Evolutionary conservation across 2,113 vertebrate genomes (phyloP), one percentile per base, ranked within the genome.

Genomic region (Megatriorchis doriae): DNA sequence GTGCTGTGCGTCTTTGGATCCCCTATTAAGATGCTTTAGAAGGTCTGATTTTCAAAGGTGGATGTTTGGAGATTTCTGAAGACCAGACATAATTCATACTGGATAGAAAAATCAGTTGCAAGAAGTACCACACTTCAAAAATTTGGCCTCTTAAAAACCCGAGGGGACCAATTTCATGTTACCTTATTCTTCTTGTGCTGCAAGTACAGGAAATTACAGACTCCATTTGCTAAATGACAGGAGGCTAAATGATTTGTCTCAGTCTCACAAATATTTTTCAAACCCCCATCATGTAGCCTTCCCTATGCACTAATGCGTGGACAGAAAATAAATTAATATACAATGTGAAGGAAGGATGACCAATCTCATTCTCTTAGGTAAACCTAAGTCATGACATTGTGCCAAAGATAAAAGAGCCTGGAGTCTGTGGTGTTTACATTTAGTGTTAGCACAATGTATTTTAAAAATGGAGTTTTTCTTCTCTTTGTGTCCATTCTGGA

Each of bases 161-260:
- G 87, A 65, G 66, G 88, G 93, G 80, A 92, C 65, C 59, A 75
- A 77, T 93, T 94, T 79, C 1, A 0, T 56, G 74, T 85, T 96
- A 68, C 83, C 92, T 86, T 94, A 59, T 71, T 95, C 88, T 84
- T 53, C 83, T 74, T 43, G 68, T 42, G 91, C 79, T 79, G 67
- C 88, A 53, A 79, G 91, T 11, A 50, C 81, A 96, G 93, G 95
- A 95, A 95, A 95, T 96, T 83, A 52, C 88, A 80, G 92, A n/a
- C 34, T 93, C 83, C 93, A 75, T 96, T 94, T 91, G 77, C 88
- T 53, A 34, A 91, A 56, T 26, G 13, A 74, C 68, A 72, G 95
- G 96, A 94, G 94, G 78, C 66, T 75, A 72, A 73, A 62, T 47
- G 82, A 80, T 89, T 94, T 91, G 75, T 86, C 81, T 95, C 50